Conservation (phyloP, 2,797 vertebrate species). For the Nannoperca australis region DNA sequence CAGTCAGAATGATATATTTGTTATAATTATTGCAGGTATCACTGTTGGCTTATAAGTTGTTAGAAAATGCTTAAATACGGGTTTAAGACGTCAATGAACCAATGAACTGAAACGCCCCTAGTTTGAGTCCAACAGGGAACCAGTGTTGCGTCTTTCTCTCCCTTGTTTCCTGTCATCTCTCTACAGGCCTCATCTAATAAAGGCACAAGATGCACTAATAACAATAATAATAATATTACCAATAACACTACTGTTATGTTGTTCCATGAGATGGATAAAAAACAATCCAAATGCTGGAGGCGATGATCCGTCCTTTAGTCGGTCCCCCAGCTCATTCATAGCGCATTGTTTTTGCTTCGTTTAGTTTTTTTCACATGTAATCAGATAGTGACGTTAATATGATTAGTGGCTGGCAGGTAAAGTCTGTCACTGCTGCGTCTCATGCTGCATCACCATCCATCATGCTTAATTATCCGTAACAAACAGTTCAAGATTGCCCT, state of each 20-base stretch:
- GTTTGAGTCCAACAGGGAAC: too few species aligned
- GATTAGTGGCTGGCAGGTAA: constrained; percentile 31
- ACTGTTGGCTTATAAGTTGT: not conserved
- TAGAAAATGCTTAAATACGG: not conserved
- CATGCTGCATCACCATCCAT: constrained; percentile 34
- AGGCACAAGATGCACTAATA: not conserved
- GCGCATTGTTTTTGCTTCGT: not conserved
- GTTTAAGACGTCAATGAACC: too few species aligned
- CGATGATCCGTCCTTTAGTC: not conserved
- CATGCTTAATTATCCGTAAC: constrained; percentile 50
- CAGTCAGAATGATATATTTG: not conserved
- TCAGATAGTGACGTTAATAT: constrained; percentile 33
- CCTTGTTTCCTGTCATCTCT: not conserved
- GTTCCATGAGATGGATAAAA: not conserved
- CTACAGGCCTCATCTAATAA: not conserved
- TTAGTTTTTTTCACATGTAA: constrained; percentile 1
- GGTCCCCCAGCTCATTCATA: not conserved
- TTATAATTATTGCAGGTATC: not conserved
- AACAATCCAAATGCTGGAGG: not conserved
- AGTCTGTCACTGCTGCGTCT: constrained; percentile 34
- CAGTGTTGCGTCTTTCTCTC: not conserved
- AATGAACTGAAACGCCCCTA: too few species aligned
- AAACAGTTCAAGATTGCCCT: constrained; percentile 7
- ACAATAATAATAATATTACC: not conserved
- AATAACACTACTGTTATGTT: not conserved